phyloP scores from a whole-genome alignment of 2,888 invertebrate species.

The Drosophila fulvimacula region DNA sequence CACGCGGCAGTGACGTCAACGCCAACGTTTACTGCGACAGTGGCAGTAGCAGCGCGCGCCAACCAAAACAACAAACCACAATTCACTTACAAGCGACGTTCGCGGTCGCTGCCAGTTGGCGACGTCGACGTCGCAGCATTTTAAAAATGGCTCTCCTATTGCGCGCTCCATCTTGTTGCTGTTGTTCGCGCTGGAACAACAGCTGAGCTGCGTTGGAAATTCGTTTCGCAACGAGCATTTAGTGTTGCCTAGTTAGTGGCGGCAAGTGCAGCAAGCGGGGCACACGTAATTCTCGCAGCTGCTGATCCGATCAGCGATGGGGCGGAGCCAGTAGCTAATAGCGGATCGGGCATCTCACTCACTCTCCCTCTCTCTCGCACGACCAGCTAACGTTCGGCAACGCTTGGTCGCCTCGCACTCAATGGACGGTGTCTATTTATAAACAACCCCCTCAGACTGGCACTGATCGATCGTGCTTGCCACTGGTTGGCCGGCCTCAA shows the following conservation, averaged over 20 bases:
- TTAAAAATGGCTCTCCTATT: constrained; percentile 54
- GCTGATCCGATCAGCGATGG: constrained; percentile 19
- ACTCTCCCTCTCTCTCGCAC: constrained; percentile 4
- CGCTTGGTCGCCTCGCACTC: constrained; percentile 44
- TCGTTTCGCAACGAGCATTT: constrained; percentile 23
- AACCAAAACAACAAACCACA: constrained; percentile 83
- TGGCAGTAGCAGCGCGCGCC: constrained; percentile 51
- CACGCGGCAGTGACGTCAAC: constrained; percentile 17
- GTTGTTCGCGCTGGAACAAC: constrained; percentile 8
- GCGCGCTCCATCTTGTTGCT: constrained; percentile 6
- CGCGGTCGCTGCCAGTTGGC: constrained; percentile 56
- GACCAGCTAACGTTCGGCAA: constrained; percentile 32
- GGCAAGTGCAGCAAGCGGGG: constrained; percentile 42
- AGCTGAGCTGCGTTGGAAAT: constrained; percentile 47
- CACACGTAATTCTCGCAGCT: constrained; percentile 13
- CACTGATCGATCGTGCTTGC: constrained; percentile 41
- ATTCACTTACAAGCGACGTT: constrained; percentile 80
- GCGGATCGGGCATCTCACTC: constrained; percentile 11
- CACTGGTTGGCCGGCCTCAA: constrained; percentile 39
- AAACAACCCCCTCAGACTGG: constrained; percentile 61
- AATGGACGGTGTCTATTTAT: constrained; percentile 57
- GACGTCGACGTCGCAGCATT: constrained; percentile 24
- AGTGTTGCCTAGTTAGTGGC: constrained; percentile 68
- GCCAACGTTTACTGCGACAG: constrained; percentile 43
- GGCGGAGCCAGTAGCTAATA: constrained; percentile 42